These are phyloP conservation scores for Pampus argenteus DNA, from an alignment of 2,797 vertebrate species.

Conservation along the genomic window DNA sequence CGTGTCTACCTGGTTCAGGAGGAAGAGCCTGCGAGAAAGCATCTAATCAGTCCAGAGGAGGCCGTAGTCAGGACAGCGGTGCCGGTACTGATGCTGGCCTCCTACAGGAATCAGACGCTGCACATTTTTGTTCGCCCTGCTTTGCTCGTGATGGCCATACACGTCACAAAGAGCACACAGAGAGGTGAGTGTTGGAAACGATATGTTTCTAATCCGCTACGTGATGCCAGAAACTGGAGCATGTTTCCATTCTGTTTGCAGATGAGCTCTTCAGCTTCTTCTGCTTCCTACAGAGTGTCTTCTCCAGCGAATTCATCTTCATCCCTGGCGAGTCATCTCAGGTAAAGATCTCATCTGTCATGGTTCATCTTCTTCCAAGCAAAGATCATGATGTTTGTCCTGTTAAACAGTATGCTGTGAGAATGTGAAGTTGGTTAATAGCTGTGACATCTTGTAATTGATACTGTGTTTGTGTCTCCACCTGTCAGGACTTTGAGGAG, in stretches of 20 bases:
- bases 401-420: background rate
- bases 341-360: conserved; percentile 78
- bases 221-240: background rate
- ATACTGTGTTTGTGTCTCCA: background rate
- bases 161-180: conserved; percentile 76
- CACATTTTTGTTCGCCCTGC: conserved; percentile 91
- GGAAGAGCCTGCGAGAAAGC: conserved; percentile 59
- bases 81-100: conserved; percentile 87
- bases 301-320: conserved; percentile 94
- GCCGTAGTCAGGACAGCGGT: conserved; percentile 78
- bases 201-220: background rate
- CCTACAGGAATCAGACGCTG: conserved; percentile 92
- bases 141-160: conserved; percentile 87
- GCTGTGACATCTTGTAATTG: background rate
- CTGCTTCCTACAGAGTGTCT: conserved; percentile 88
- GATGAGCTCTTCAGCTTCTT: conserved; percentile 90
- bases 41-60: conserved; percentile 77
- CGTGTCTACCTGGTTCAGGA: conserved; percentile 82
- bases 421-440: background rate
- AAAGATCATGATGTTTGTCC: background rate
- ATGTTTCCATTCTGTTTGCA: conserved; percentile 63
- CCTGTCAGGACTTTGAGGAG: conserved; percentile 93
- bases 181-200: conserved; percentile 81
- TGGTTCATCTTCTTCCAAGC: background rate
- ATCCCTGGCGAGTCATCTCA: conserved; percentile 86